Base-by-base conservation (phyloP, 2,888 invertebrate genomes). In the Agrochola litura region DNA sequence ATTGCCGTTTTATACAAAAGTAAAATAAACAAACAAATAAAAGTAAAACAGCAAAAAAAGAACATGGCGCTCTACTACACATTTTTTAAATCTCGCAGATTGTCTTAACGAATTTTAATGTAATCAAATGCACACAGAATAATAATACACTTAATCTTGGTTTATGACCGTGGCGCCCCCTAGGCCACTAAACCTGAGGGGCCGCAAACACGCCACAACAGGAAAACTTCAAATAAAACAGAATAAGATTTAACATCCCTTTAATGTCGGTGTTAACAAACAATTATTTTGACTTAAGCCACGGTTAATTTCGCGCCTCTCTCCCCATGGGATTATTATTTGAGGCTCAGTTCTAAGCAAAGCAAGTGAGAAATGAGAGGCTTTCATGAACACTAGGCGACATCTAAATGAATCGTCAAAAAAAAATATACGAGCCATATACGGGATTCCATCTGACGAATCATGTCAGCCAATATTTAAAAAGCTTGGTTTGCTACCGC, bases 251-350 rank as follows among this genome's bases (percentile, higher is more conserved):
- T 76, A 79, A 84, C 73, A 56, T 49, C 30, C n/a, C 30, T 65
- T 76, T 89, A 87, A 90, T 86, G 60, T 79, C 76, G 86, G 90
- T 83, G 90, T 91, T 90, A 92, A 89, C 89, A 88, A 89, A 87
- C 90, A 89, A 91, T 92, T 90, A 91, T 88, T 89, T 87, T 81
- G 88, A 88, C 89, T 90, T 90, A 86, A 81, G 81, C 49, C 68
- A 58, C 56, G 67, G 71, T 73, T 76, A 60, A 84, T 82, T 78
- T 78, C 52, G 61, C 56, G 77, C 81, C 77, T 75, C 68, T 12
- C 0, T 58, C 78, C 78, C 81, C 74, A 63, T 79, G 69, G 74
- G 79, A 76, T 76, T 81, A 72, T 58, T n/a, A 25, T 46, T 22
- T 41, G 19, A 41, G 9, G 30, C 25, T 41, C 12, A 25, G 43